Evolutionary conservation across 1,140 invertebrate species (phyloP).

Genomic region (Plectrocnemia conspersa): DNA sequence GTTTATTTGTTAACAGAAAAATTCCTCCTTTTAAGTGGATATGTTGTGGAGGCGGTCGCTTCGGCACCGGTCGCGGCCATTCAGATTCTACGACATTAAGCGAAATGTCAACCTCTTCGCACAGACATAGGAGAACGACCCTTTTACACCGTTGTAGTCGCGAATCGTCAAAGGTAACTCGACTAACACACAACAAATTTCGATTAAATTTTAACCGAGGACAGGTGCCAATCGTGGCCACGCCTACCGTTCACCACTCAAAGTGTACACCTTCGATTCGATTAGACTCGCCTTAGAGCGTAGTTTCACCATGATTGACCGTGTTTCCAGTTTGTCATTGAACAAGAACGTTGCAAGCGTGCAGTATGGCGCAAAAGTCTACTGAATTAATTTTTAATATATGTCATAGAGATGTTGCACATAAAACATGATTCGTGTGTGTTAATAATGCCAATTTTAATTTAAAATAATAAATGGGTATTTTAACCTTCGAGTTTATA

Average conservation of each 20-base stretch:
- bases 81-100: slow-evolving; percentile 48
- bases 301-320: background rate
- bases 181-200: background rate
- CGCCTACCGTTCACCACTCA: background rate
- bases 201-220: slow-evolving; percentile 6
- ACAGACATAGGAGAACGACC: slow-evolving; percentile 35
- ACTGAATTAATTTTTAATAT: too few species aligned
- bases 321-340: background rate
- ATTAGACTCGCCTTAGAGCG: too few species aligned
- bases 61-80: slow-evolving; percentile 43
- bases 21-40: slow-evolving; percentile 51
- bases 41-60: slow-evolving; percentile 39
- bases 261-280: background rate
- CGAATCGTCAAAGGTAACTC: slow-evolving; percentile 14
- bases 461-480: too few species aligned
- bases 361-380: too few species aligned
- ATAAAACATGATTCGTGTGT: too few species aligned
- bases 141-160: slow-evolving; percentile 21
- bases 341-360: too few species aligned
- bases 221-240: background rate
- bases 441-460: too few species aligned
- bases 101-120: slow-evolving; percentile 48
- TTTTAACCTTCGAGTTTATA: too few species aligned
- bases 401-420: too few species aligned
- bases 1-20: slow-evolving; percentile 39